These are phyloP conservation scores for Andrena flavipes DNA, from an alignment of 2,888 invertebrate genomes.

Conservation along the genomic window DNA sequence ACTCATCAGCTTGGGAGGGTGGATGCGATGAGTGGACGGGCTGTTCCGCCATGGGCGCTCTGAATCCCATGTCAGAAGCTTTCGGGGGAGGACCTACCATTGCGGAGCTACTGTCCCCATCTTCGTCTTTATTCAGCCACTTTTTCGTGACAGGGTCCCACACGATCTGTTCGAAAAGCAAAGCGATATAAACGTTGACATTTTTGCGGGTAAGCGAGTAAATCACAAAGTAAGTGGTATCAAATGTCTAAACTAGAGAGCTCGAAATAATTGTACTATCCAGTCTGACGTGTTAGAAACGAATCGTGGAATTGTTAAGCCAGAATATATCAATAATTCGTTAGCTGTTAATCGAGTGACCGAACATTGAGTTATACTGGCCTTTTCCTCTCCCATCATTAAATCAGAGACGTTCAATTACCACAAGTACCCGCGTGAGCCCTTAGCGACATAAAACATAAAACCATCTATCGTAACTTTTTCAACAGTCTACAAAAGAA, in stretches of 20 bases:
- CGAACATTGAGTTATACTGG: conserved; percentile 76
- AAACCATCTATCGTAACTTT: conserved; percentile 65
- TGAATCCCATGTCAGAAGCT: conserved; percentile 86
- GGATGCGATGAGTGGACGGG: conserved; percentile 33
- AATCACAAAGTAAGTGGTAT: neutral
- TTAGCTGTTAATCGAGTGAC: conserved; percentile 55
- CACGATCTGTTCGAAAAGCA: conserved; percentile 90
- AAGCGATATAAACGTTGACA: neutral
- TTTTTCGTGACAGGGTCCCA: conserved; percentile 95
- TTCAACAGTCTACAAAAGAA: conserved; percentile 4
- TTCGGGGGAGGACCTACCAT: conserved; percentile 90
- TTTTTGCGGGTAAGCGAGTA: neutral
- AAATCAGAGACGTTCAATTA: conserved; percentile 75
- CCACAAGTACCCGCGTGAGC: conserved; percentile 80
- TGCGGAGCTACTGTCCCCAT: conserved; percentile 86
- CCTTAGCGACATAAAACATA: conserved; percentile 81
- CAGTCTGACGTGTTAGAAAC: conserved; percentile 49
- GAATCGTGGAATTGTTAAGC: conserved; percentile 38
- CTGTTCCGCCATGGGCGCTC: conserved; percentile 74
- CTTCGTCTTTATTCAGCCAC: conserved; percentile 94
- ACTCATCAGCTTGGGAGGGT: conserved; percentile 58
- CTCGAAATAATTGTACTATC: conserved; percentile 29
- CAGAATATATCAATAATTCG: conserved; percentile 47
- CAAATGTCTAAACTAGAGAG: conserved; percentile 37
- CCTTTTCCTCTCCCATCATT: conserved; percentile 73